Conservation (phyloP, 1,140 invertebrate genomes). For the Pollicipes pollicipes region DNA sequence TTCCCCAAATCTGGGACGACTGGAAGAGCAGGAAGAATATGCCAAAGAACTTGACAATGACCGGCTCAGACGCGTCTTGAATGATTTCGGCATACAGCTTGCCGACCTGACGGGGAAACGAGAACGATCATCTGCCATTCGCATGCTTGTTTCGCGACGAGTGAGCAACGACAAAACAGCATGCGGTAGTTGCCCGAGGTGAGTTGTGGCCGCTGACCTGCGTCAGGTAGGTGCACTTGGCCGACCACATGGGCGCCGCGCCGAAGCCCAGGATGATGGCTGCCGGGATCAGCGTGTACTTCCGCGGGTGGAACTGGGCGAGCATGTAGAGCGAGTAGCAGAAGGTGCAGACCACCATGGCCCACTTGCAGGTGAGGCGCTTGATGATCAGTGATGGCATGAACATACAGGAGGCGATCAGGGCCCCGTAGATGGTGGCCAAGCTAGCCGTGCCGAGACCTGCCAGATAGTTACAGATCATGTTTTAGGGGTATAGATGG, state of each 20-base stretch:
- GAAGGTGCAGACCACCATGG: slow-evolving; percentile 70
- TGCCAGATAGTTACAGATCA: slow-evolving; percentile 28
- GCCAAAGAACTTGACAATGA: slow-evolving; percentile 88
- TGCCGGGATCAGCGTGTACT: slow-evolving; percentile 79
- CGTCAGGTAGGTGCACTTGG: slow-evolving; percentile 87
- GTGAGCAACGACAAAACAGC: no score
- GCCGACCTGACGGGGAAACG: slow-evolving; percentile 16
- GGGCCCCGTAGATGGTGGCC: slow-evolving; percentile 66
- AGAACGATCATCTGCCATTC: neutral
- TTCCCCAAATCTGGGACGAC: slow-evolving; percentile 84
- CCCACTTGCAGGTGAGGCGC: slow-evolving; percentile 85
- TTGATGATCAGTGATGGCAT: slow-evolving; percentile 75
- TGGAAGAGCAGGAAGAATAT: slow-evolving; percentile 97
- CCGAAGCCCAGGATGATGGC: slow-evolving; percentile 73
- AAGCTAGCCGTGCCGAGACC: slow-evolving; percentile 66
- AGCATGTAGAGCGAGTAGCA: slow-evolving; percentile 86
- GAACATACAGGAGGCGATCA: slow-evolving; percentile 82
- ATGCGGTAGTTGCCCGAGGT: no score
- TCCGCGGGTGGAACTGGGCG: slow-evolving; percentile 75
- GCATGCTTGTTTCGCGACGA: no score
- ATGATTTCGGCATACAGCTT: slow-evolving; percentile 55
- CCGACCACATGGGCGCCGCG: slow-evolving; percentile 89
- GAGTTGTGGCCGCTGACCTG: slow-evolving; percentile 69
- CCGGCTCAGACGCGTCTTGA: slow-evolving; percentile 66
- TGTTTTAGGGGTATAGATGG: neutral